Evolutionary conservation across 2,888 invertebrate species (phyloP), one percentile per base, ranked within the genome.

Genomic region (Brachylomia viminalis): DNA sequence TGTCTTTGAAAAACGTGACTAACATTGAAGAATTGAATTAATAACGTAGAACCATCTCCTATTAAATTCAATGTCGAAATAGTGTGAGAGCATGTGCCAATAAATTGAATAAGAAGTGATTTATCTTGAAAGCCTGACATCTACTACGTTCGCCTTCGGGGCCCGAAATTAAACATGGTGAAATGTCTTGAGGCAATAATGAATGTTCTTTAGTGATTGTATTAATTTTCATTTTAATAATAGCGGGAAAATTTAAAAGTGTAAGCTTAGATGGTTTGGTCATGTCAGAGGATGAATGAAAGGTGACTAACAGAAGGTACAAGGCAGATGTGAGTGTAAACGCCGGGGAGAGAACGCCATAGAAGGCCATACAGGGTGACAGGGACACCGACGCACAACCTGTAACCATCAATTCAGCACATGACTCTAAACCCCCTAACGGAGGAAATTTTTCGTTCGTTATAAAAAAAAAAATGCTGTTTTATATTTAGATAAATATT

Each of bases 61-160:
- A 76, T 72, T 69, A 82, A 72, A 72, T 86, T 82, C 61, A 86
- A 84, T 87, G 75, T 81, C 75, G 78, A 83, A 86, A 77, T 84
- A 79, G 79, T 84, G 82, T 83, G 76, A 77, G 75, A 84, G 75
- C 79, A 82, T 85, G 85, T 84, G 85, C 88, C 84, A 86, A 89
- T 90, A 89, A 89, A 90, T 89, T 86, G 79, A 82, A 83, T 72
- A 67, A 70, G 72, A 82, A 85, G 85, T 89, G 86, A 90, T 90
- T 90, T 88, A 89, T 88, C 80, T 87, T 75, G 76, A 79, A 67
- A 78, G 72, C 79, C 66, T 83, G 85, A 87, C 85, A 88, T 82
- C 71, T 72, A 83, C 83, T 86, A 79, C 54, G 82, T 78, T 54
- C 20, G 47, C 72, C 17, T n/a, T 15, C 61, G 42, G 42, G 58